phyloP scores from a whole-genome alignment of 2,888 invertebrate genomes.

The Perithous albicinctus region DNA sequence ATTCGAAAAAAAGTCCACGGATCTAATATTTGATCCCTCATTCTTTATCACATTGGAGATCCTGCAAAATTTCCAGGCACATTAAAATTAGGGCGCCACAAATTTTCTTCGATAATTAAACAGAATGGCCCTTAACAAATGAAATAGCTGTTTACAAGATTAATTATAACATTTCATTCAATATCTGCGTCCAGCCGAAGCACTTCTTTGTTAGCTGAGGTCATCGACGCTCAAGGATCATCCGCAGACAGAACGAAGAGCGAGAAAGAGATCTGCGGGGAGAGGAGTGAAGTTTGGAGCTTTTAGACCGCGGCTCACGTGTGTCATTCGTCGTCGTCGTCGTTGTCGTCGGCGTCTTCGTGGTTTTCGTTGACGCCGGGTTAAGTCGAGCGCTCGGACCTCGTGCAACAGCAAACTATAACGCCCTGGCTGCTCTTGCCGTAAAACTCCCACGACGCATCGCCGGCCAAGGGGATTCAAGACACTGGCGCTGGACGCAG shows the following conservation, averaged over 20 bases:
- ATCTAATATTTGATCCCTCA: too few relatives aligned
- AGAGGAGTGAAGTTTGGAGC: conserved; percentile 67
- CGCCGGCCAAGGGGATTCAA: conserved; percentile 54
- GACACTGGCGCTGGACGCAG: conserved; percentile 66
- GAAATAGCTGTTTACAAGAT: neutral
- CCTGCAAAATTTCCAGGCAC: too few relatives aligned
- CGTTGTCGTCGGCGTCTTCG: conserved; percentile 57
- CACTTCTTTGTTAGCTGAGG: conserved; percentile 51
- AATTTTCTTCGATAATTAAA: too few relatives aligned
- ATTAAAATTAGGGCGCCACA: too few relatives aligned
- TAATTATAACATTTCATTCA: neutral
- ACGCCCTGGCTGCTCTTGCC: conserved; percentile 49
- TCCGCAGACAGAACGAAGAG: neutral
- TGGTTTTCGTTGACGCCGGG: conserved; percentile 40
- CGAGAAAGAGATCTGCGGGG: conserved; percentile 1
- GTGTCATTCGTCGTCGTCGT: conserved; percentile 66
- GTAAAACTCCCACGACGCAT: conserved; percentile 75
- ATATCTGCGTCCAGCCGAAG: neutral
- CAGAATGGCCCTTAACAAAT: too few relatives aligned
- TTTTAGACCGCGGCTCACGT: conserved; percentile 64
- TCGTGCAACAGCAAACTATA: conserved; percentile 29
- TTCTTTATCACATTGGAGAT: too few relatives aligned
- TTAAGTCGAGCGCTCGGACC: conserved; percentile 60
- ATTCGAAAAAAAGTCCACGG: too few relatives aligned
- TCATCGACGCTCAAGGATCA: conserved; percentile 57